Conservation (phyloP, 2,797 vertebrate species). For the Acridotheres tristis region DNA sequence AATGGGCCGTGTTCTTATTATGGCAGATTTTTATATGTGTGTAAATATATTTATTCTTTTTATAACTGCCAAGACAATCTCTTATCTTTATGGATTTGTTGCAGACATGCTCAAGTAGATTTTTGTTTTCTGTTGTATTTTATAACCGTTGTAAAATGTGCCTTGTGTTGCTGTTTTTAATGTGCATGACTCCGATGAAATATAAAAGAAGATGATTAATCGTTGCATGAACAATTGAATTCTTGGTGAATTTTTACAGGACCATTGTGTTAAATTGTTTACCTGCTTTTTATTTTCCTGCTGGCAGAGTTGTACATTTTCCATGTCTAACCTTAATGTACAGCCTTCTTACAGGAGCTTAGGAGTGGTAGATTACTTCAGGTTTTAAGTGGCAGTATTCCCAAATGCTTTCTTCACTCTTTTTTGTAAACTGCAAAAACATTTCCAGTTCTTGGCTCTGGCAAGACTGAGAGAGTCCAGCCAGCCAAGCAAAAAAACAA, state of each 20-base stretch:
- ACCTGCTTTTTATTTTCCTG: conserved; percentile 37
- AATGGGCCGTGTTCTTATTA: not conserved
- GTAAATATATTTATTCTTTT: not conserved
- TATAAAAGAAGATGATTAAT: conserved; percentile 29
- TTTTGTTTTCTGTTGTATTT: conserved; percentile 44
- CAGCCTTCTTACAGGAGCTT: not conserved
- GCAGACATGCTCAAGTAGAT: conserved; percentile 1
- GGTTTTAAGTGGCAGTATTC: conserved; percentile 24
- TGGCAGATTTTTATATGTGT: not conserved
- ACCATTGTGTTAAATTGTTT: not conserved
- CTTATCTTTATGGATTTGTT: conserved; percentile 42
- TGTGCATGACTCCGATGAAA: not conserved
- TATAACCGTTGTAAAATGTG: conserved; percentile 13
- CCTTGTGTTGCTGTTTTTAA: conserved; percentile 7
- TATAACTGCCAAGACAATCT: not conserved
- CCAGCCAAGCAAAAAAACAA: not conserved
- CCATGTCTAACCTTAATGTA: not conserved
- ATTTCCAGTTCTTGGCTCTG: conserved; percentile 21
- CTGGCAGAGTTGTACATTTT: not conserved
- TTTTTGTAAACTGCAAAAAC: conserved; percentile 20
- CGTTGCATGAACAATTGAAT: not conserved
- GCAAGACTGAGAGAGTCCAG: not conserved
- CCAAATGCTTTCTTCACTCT: conserved; percentile 15
- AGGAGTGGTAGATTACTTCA: not conserved
- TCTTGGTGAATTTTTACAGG: not conserved